Evolutionary conservation across 2,888 invertebrate genomes (phyloP), one percentile per base, ranked within the genome.

Genomic region (Entomobrya multifasciata): DNA sequence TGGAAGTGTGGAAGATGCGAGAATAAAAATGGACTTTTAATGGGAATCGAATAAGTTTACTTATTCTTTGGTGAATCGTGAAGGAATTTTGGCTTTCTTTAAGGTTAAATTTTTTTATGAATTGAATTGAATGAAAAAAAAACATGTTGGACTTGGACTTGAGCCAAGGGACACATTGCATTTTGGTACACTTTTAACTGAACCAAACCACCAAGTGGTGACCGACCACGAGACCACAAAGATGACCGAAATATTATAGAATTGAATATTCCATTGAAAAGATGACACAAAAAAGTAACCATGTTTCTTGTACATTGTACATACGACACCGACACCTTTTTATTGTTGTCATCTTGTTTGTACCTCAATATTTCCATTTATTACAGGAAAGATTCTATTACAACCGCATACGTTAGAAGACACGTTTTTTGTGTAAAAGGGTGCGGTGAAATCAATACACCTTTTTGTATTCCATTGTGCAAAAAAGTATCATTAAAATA

Each of bases 201-300:
- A n/a, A 52, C 15, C 17, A 1, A 2, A 52, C 15, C 6, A 0
- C 17, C 52, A n/a, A 55, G 36, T 55, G 10, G 22, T 55, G 22
- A 55, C 60, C 60, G 30, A 60, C 72, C 49, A 72, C 72, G 49
- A 49, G 49, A 47, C 49, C 72, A 47, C 72, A 72, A 72, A 72
- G 47, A 25, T n/a, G n/a, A 72, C 47, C 49, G 72, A 72, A 47
- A n/a, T 44, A 36, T 25, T 4, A n/a, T 15, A 49, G 6, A 17
- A 3, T 55, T 55, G 2, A 1, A 20, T 55, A n/a, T 62, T 20
- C 13, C 15, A 8, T 1, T 27, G 22, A 62, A n/a, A 62, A 62
- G 10, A 30, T 60, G 11, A 15, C 17, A n/a, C n/a, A n/a, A n/a
- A n/a, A n/a, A n/a, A n/a, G n/a, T n/a, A n/a, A n/a, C n/a, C n/a